Percentiles rank a stretch among this genome's conserved stretches.
Conservation (phyloP, 1,140 invertebrate species). For the Drosophila lacertosa region DNA sequence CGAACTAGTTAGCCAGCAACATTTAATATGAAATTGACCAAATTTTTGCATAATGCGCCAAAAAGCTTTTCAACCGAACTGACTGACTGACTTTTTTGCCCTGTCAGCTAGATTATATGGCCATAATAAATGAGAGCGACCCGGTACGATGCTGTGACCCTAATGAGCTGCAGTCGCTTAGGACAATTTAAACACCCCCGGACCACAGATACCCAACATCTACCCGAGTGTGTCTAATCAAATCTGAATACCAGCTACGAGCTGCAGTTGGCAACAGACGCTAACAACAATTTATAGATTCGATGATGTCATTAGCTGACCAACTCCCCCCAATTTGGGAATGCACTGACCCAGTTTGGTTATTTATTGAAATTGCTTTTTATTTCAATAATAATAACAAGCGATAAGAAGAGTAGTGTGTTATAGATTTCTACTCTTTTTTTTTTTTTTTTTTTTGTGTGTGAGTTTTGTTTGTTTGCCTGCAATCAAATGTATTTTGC, state of each 20-base stretch:
- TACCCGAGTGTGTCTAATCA: constrained; percentile 25
- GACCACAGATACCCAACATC: background rate
- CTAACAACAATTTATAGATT: constrained; percentile 23
- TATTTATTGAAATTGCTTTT: constrained; percentile 81
- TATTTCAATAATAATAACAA: constrained; percentile 47
- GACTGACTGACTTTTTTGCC: constrained; percentile 48
- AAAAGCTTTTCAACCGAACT: constrained; percentile 24
- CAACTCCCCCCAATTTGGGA: background rate
- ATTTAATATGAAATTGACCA: constrained; percentile 30
- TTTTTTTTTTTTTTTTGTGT: too few relatives aligned
- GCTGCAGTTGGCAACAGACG: constrained; percentile 44
- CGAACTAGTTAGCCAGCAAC: constrained; percentile 57
- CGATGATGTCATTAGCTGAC: constrained; percentile 44
- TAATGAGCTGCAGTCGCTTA: constrained; percentile 56
- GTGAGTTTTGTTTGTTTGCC: constrained; percentile 18
- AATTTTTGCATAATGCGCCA: constrained; percentile 57
- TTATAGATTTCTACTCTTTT: constrained; percentile 37
- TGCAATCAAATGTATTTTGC: constrained; percentile 43
- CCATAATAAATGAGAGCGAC: constrained; percentile 63
- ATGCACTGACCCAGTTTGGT: constrained; percentile 75
- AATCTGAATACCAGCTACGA: constrained; percentile 37
- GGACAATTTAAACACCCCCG: background rate
- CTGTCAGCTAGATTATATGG: constrained; percentile 33
- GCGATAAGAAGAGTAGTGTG: background rate
- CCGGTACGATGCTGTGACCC: constrained; percentile 31